Conservation (phyloP, 2,113 vertebrate genomes). For the Macaca mulatta region DNA sequence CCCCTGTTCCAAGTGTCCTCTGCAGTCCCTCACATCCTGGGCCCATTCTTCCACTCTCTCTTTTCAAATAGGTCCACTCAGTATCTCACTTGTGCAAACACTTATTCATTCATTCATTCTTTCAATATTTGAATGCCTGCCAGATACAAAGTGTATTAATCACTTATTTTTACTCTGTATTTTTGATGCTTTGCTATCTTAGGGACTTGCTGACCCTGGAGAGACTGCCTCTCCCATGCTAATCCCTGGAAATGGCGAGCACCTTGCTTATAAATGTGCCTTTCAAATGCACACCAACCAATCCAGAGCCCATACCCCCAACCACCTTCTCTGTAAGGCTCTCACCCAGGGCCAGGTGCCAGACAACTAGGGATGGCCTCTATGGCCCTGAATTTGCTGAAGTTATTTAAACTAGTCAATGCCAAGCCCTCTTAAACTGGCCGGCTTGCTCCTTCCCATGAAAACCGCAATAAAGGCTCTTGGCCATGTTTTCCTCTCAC, state of each 20-base stretch:
- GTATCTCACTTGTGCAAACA: background rate
- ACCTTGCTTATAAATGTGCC: background rate
- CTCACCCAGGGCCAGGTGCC: background rate
- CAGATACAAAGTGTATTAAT: background rate
- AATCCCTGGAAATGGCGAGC: background rate
- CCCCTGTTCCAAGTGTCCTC: background rate
- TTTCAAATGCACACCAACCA: background rate
- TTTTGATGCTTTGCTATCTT: background rate
- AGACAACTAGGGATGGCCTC: background rate
- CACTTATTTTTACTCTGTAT: background rate
- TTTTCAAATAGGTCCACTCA: background rate
- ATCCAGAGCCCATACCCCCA: background rate
- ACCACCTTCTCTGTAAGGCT: background rate
- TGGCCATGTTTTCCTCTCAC: background rate
- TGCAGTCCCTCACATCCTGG: background rate
- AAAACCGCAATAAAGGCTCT: background rate
- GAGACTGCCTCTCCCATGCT: background rate
- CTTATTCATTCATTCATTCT: background rate
- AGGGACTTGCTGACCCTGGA: background rate
- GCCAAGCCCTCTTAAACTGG: background rate
- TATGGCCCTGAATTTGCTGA: background rate
- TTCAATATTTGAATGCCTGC: background rate
- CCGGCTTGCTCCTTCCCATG: background rate
- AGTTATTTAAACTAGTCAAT: background rate
- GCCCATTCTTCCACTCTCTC: background rate